A percentile compares a stretch with the other conserved stretches of the same genome.
Conservation (phyloP, 2,888 invertebrate species). For the Pterobdella sp. region DNA sequence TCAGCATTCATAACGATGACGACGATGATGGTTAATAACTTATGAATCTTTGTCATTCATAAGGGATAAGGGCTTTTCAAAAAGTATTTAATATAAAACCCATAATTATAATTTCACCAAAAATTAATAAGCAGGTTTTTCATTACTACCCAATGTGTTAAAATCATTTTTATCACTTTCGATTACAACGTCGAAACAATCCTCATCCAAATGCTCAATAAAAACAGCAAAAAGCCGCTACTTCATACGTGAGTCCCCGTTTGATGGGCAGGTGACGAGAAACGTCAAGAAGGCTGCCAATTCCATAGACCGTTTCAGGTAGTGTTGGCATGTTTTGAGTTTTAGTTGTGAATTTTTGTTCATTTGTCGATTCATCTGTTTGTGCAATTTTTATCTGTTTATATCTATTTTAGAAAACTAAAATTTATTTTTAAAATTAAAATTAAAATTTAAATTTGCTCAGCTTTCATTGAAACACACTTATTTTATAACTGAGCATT, state of each 20-base stretch:
- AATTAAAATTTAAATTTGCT: neutral
- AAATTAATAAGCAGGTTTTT: neutral
- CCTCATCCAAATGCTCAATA: neutral
- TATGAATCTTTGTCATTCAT: constrained; percentile 4
- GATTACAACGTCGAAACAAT: neutral
- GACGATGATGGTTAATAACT: constrained; percentile 52
- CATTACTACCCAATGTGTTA: neutral
- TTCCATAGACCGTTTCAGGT: constrained; percentile 65
- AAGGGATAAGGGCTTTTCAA: neutral
- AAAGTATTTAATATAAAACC: constrained; percentile 1
- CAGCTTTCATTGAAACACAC: neutral
- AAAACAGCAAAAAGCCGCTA: constrained; percentile 39
- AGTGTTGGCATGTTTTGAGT: constrained; percentile 17
- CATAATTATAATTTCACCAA: neutral
- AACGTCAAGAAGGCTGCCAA: constrained; percentile 71
- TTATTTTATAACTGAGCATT: neutral
- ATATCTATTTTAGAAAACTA: neutral
- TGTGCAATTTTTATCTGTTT: neutral
- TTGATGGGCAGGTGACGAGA: constrained; percentile 67
- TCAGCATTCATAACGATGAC: constrained; percentile 61
- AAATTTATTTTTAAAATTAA: neutral
- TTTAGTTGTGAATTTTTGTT: neutral
- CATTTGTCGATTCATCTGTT: neutral
- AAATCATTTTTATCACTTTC: neutral
- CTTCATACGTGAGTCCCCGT: constrained; percentile 66